Conservation (phyloP, 2,888 invertebrate genomes). For the Meteorus cinctellus region DNA sequence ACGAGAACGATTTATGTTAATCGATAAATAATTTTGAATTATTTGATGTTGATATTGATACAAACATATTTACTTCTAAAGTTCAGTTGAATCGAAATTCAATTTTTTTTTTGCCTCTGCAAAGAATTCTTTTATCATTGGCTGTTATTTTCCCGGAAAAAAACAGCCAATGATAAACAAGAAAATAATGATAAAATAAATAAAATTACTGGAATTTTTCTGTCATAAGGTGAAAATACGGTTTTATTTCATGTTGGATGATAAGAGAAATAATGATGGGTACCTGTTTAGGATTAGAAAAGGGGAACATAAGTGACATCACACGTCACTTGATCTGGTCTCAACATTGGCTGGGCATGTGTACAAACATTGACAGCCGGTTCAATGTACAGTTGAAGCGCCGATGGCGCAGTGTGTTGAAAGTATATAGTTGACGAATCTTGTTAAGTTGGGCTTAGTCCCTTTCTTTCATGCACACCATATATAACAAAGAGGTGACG, state of each 20-base stretch:
- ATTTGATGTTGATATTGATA: too few relatives aligned
- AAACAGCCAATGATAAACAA: too few relatives aligned
- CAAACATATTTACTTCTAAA: too few relatives aligned
- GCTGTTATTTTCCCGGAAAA: too few relatives aligned
- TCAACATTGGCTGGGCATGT: slow-evolving; percentile 63
- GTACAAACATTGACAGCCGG: slow-evolving; percentile 72
- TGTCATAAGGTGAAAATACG: too few relatives aligned
- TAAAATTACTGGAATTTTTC: too few relatives aligned
- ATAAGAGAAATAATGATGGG: background rate
- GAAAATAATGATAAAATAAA: too few relatives aligned
- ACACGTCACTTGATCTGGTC: slow-evolving; percentile 35
- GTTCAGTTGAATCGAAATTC: too few relatives aligned
- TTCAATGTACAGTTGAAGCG: slow-evolving; percentile 47
- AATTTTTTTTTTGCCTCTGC: too few relatives aligned
- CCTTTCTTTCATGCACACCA: background rate
- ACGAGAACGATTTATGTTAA: too few relatives aligned
- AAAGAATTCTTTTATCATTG: too few relatives aligned
- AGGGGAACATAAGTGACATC: slow-evolving; percentile 33
- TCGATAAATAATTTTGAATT: too few relatives aligned
- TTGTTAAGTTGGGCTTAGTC: background rate
- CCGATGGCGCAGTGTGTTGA: slow-evolving; percentile 13
- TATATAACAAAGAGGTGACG: background rate
- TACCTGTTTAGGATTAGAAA: slow-evolving; percentile 29
- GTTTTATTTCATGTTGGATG: background rate
- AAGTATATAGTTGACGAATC: slow-evolving; percentile 1